A percentile compares a stretch with the other conserved stretches of the same genome.
phyloP scores from a whole-genome alignment of 1,140 invertebrate genomes.

The Eumeta japonica region DNA sequence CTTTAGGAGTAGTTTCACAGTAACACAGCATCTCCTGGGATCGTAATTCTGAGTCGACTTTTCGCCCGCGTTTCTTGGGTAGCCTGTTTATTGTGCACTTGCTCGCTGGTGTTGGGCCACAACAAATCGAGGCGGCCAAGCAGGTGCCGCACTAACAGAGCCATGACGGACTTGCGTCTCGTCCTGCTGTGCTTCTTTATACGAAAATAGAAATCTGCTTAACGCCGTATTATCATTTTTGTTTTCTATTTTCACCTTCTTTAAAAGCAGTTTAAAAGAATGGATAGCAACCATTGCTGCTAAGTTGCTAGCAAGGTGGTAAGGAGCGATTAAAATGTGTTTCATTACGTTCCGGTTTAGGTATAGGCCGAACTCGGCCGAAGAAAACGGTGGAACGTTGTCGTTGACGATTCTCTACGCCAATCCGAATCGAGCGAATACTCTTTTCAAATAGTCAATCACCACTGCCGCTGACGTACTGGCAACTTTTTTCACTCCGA shows the following conservation, averaged over 20 bases:
- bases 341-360: constrained; percentile 11
- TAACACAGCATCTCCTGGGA: background rate
- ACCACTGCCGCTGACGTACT: constrained; percentile 7
- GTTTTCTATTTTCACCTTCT: constrained; percentile 11
- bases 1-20: background rate
- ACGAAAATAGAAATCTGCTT: constrained; percentile 10
- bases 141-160: constrained; percentile 2
- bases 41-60: background rate
- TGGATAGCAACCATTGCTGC: constrained; percentile 15
- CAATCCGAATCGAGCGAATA: constrained; percentile 16
- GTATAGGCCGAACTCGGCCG: constrained; percentile 5
- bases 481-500: constrained; percentile 15
- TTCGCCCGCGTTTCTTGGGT: background rate
- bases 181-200: constrained; percentile 12
- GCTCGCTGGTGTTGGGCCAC: constrained; percentile 2
- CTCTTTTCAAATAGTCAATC: constrained; percentile 6
- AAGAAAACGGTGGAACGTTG: constrained; percentile 12
- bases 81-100: background rate
- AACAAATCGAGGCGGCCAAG: constrained; percentile 6
- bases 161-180: constrained; percentile 6
- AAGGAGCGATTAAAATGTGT: constrained; percentile 10
- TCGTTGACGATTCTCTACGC: constrained; percentile 16
- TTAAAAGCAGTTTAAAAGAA: constrained; percentile 9
- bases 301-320: constrained; percentile 14
- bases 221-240: constrained; percentile 7